These are phyloP conservation scores for Hetaerina americana DNA, from an alignment of 1,140 invertebrate genomes.

Conservation along the genomic window DNA sequence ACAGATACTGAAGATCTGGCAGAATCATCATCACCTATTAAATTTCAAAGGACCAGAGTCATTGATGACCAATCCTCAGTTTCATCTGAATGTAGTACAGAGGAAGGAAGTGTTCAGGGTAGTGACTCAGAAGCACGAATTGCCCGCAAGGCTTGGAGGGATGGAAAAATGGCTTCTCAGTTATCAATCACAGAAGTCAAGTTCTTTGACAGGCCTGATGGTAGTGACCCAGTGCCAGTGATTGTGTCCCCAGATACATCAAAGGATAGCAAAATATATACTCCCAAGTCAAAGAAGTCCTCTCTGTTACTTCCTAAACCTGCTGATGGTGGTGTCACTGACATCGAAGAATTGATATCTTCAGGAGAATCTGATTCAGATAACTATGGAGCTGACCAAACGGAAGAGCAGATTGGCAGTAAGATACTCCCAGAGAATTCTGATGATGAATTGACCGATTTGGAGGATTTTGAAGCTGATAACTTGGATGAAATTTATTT, in stretches of 20 bases:
- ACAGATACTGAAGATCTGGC: background rate
- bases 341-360: conserved; percentile 23
- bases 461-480: conserved; percentile 12
- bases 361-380: conserved; percentile 13
- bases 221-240: background rate
- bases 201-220: background rate
- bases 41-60: background rate
- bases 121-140: background rate
- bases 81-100: background rate
- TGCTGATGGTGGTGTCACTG: conserved; percentile 19
- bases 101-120: background rate
- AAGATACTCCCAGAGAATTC: background rate
- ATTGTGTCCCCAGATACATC: background rate
- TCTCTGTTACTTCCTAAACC: conserved; percentile 4
- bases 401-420: background rate
- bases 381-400: background rate
- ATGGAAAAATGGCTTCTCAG: background rate
- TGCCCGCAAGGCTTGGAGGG: background rate
- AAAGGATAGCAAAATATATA: background rate
- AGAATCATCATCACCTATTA: background rate
- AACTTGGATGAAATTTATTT: conserved; percentile 6
- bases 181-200: background rate
- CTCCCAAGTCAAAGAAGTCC: background rate
- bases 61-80: background rate
- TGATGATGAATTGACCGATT: conserved; percentile 18